Percentiles rank a stretch among this genome's conserved stretches.
These are phyloP conservation scores for Gari tellinella DNA, from an alignment of 2,888 invertebrate genomes.

Conservation along the genomic window DNA sequence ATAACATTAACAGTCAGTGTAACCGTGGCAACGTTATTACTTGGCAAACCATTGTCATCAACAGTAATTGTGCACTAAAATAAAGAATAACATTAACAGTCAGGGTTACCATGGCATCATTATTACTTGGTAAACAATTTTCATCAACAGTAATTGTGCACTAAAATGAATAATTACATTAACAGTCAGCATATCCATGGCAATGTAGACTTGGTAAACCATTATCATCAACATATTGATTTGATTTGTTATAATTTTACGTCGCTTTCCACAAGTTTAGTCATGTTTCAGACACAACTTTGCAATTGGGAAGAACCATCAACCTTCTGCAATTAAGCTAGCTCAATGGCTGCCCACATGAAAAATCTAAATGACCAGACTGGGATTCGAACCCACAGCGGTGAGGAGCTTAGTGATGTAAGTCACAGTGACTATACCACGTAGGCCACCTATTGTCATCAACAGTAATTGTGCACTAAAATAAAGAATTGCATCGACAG, in stretches of 20 bases:
- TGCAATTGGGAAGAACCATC: too few species aligned
- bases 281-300: too few species aligned
- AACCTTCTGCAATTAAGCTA: too few species aligned
- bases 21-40: constrained; percentile 61
- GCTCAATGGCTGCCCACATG: too few species aligned
- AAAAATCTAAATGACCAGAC: too few species aligned
- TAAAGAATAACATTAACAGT: constrained; percentile 57
- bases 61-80: constrained; percentile 67
- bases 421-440: too few species aligned
- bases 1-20: constrained; percentile 66
- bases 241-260: too few species aligned
- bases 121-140: constrained; percentile 67
- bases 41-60: constrained; percentile 72
- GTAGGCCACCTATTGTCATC: too few species aligned
- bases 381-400: too few species aligned
- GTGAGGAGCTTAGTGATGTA: too few species aligned
- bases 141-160: constrained; percentile 70
- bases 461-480: constrained; percentile 67
- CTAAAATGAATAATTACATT: constrained; percentile 51
- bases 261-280: too few species aligned
- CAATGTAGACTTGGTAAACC: constrained; percentile 65
- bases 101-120: constrained; percentile 65
- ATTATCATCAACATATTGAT: too few species aligned
- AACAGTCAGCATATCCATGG: constrained; percentile 66
- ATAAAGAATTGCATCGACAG: constrained; percentile 56